Conservation (phyloP, 2,797 vertebrate genomes). For the Xenops minutus region DNA sequence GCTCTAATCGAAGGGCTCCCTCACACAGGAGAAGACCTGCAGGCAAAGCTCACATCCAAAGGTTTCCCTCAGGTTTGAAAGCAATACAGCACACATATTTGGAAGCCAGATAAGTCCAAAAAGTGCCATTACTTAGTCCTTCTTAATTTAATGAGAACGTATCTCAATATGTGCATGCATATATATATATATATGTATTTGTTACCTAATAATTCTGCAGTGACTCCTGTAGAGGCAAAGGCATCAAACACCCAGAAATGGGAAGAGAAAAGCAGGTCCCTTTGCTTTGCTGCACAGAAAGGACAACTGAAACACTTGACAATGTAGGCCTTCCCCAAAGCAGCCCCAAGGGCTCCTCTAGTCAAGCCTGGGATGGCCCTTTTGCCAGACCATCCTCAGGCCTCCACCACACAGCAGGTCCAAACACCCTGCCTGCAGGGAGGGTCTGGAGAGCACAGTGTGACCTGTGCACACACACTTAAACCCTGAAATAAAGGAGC, state of each 20-base stretch:
- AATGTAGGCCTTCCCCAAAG: background rate
- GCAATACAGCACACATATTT: background rate
- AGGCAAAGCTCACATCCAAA: background rate
- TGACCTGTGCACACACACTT: background rate
- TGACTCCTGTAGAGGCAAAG: background rate
- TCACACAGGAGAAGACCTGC: background rate
- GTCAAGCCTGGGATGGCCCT: background rate
- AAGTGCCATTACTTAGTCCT: background rate
- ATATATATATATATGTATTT: too few relatives aligned
- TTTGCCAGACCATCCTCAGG: background rate
- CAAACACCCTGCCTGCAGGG: background rate
- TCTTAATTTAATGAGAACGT: background rate
- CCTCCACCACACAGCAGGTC: background rate
- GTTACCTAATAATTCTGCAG: background rate
- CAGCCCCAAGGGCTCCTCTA: background rate
- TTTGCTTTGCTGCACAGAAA: background rate
- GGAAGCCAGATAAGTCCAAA: background rate
- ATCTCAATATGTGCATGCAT: fast-evolving
- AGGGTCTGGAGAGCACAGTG: background rate
- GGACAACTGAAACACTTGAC: background rate
- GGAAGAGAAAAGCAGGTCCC: background rate
- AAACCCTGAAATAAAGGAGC: background rate
- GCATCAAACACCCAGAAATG: background rate
- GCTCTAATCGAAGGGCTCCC: background rate
- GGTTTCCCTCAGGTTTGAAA: background rate